A percentile compares a stretch with the other conserved stretches of the same genome.
Evolutionary conservation across 1,140 invertebrate species (phyloP).

Genomic region (Pararge aegeria): DNA sequence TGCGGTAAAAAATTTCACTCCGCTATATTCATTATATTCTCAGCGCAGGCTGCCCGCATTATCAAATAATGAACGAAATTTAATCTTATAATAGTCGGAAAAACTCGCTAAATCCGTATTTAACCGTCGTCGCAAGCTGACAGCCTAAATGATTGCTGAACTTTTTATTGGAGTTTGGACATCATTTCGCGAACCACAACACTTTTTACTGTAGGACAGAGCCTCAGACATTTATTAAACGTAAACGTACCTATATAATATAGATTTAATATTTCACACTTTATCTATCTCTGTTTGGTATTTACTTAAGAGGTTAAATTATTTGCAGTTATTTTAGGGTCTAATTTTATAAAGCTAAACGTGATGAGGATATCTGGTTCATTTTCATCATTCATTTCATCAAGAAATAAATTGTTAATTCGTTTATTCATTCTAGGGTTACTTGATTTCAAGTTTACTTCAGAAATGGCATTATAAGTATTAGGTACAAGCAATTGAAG

Average conservation of each 20-base stretch:
- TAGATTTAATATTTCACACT: too few species aligned
- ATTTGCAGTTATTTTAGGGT: too few species aligned
- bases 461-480: too few species aligned
- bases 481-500: too few species aligned
- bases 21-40: conserved; percentile 13
- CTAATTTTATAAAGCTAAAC: too few species aligned
- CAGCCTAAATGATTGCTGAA: conserved; percentile 29
- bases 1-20: neutral
- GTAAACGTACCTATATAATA: neutral
- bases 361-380: too few species aligned
- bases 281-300: too few species aligned
- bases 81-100: conserved; percentile 23
- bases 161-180: conserved; percentile 30
- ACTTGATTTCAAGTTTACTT: too few species aligned
- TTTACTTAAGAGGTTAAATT: too few species aligned
- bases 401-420: too few species aligned
- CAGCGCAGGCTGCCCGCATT: conserved; percentile 5
- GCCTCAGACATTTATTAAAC: neutral
- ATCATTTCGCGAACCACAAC: conserved; percentile 24
- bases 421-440: too few species aligned
- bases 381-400: too few species aligned
- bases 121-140: conserved; percentile 31
- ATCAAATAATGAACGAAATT: conserved; percentile 24
- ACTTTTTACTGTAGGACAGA: conserved; percentile 21
- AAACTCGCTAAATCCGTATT: conserved; percentile 25